phyloP scores from a whole-genome alignment of 2,888 invertebrate species.

The Agriopis aurantiaria region DNA sequence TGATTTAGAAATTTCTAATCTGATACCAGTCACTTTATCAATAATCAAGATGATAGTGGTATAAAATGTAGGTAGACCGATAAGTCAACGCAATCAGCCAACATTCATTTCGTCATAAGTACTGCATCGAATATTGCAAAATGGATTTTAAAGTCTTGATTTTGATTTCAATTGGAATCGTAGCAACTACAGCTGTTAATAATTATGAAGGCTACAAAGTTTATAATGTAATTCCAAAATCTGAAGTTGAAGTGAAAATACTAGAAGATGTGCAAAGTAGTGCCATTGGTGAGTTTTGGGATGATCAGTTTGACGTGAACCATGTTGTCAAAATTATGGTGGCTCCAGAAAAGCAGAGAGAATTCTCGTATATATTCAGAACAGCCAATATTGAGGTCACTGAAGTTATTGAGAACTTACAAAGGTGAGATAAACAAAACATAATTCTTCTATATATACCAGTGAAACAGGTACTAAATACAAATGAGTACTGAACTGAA shows the following conservation, averaged over 20 bases:
- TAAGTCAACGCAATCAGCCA: conserved; percentile 15
- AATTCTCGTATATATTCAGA: conserved; percentile 53
- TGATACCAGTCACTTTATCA: conserved; percentile 15
- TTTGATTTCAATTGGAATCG: conserved; percentile 42
- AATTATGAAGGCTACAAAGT: conserved; percentile 87
- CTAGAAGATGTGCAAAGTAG: conserved; percentile 74
- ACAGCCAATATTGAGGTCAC: conserved; percentile 50
- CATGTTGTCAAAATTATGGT: conserved; percentile 72
- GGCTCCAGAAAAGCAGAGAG: conserved; percentile 53
- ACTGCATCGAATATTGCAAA: conserved; percentile 31
- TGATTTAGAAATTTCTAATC: conserved; percentile 10
- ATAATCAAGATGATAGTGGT: conserved; percentile 18
- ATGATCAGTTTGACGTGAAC: conserved; percentile 62
- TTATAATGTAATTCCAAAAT: conserved; percentile 83
- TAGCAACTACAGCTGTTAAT: conserved; percentile 38
- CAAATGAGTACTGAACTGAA: no score
- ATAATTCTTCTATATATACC: neutral
- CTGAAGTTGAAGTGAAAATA: conserved; percentile 74
- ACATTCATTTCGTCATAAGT: conserved; percentile 4
- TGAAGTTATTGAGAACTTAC: conserved; percentile 64
- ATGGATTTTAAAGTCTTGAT: conserved; percentile 55
- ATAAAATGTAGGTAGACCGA: conserved; percentile 17
- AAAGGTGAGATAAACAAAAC: conserved; percentile 60
- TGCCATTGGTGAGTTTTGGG: conserved; percentile 72
- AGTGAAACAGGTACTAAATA: no score